These are phyloP conservation scores for Eilema griseolum DNA, from an alignment of 2,888 invertebrate species.

Conservation along the genomic window DNA sequence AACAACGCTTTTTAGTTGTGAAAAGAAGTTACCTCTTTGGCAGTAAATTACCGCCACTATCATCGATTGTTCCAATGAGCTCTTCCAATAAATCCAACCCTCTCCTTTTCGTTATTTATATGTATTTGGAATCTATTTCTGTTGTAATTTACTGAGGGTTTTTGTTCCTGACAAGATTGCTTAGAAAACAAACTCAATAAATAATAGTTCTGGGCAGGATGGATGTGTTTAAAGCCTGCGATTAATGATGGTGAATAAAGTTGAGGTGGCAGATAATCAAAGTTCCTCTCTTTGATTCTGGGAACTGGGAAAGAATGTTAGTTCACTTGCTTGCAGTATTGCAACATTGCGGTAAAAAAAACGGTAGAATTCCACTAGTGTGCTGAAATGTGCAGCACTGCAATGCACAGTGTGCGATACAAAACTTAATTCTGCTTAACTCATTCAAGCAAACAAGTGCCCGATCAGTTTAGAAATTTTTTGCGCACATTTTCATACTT, in stretches of 20 bases:
- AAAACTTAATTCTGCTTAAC: too few relatives aligned
- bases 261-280: neutral
- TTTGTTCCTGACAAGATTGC: neutral
- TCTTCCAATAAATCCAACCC: neutral
- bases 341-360: too few relatives aligned
- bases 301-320: neutral
- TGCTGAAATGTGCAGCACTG: too few relatives aligned
- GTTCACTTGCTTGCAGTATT: too few relatives aligned
- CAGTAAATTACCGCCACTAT: neutral
- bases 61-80: slow-evolving; percentile 4
- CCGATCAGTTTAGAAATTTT: too few relatives aligned
- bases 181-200: neutral
- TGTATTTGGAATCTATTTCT: slow-evolving; percentile 2
- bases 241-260: neutral
- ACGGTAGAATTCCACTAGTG: too few relatives aligned
- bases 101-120: slow-evolving; percentile 3
- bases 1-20: too few relatives aligned
- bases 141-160: slow-evolving; percentile 4
- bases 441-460: too few relatives aligned
- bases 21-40: neutral
- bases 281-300: neutral
- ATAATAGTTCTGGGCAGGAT: neutral
- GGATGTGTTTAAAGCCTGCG: slow-evolving; percentile 1
- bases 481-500: too few relatives aligned
- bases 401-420: too few relatives aligned